phyloP scores from a whole-genome alignment of 92 coral and sea anemone species.

The Epizoanthus ramosus region DNA sequence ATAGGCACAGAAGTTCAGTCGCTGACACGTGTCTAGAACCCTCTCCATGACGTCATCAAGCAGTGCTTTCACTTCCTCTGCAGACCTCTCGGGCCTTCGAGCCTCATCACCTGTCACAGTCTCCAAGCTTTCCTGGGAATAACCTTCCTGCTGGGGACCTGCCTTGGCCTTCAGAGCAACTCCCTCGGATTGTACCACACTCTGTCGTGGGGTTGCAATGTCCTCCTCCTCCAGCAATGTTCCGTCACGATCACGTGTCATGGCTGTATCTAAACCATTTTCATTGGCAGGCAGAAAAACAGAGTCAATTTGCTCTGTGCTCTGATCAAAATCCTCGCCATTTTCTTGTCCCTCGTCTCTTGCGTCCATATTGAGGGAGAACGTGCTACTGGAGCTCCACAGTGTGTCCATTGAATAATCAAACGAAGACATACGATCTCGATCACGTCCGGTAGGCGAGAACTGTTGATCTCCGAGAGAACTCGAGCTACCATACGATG shows the following conservation, averaged over 20 bases:
- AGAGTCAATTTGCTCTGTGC: constrained; percentile 4
- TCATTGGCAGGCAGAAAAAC: constrained; percentile 11
- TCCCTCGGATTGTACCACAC: not conserved
- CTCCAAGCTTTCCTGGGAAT: constrained; percentile 77
- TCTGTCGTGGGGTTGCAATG: not conserved
- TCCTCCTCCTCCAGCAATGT: constrained; percentile 18
- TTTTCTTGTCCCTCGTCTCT: constrained; percentile 56
- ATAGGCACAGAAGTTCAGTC: constrained; percentile 76
- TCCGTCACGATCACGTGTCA: constrained; percentile 34
- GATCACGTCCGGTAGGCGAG: constrained; percentile 40
- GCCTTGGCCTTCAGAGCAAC: not conserved
- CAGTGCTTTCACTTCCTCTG: constrained; percentile 73
- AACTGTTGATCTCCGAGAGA: constrained; percentile 30
- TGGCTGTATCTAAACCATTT: constrained; percentile 25
- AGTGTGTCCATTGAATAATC: constrained; percentile 85
- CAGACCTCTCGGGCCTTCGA: constrained; percentile 62
- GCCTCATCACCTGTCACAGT: constrained; percentile 83
- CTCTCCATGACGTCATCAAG: constrained; percentile 84
- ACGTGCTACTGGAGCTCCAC: constrained; percentile 86
- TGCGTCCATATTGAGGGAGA: constrained; percentile 71
- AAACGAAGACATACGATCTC: constrained; percentile 65
- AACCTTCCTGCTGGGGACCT: not conserved
- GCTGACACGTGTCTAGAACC: constrained; percentile 69
- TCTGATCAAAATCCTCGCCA: constrained; percentile 3
- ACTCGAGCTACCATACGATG: constrained; percentile 16